phyloP scores from a whole-genome alignment of 2,888 invertebrate genomes.

The Scotopteryx bipunctaria region DNA sequence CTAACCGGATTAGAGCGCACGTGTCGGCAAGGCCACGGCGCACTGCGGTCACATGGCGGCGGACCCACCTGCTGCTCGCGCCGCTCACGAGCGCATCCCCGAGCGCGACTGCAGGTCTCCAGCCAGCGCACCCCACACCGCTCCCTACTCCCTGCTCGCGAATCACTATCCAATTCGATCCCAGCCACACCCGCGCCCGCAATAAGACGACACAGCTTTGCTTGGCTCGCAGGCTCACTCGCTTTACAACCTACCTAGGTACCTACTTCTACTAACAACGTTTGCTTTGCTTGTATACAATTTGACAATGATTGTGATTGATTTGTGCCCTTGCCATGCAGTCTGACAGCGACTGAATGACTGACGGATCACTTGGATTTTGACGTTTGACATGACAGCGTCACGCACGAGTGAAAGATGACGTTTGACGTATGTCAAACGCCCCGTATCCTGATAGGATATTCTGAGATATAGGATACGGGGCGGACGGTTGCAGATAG shows the following conservation, averaged over 20 bases:
- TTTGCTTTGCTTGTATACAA: not conserved
- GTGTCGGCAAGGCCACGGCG: conserved; percentile 39
- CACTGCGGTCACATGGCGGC: conserved; percentile 11
- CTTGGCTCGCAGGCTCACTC: too few relatives aligned
- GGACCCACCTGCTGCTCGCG: conserved; percentile 8
- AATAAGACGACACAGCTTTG: not conserved
- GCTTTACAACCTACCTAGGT: too few relatives aligned
- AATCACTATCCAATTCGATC: not conserved
- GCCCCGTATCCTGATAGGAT: too few relatives aligned
- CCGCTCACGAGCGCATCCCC: conserved; percentile 5
- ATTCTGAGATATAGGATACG: too few relatives aligned
- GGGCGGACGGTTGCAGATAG: too few relatives aligned
- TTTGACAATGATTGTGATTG: not conserved
- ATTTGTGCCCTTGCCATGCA: too few relatives aligned
- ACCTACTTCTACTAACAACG: not conserved
- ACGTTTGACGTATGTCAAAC: too few relatives aligned
- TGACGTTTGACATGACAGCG: too few relatives aligned
- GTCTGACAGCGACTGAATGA: too few relatives aligned
- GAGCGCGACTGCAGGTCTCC: not conserved
- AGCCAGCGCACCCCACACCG: too few relatives aligned
- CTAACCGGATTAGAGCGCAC: conserved; percentile 38
- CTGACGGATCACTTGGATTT: not conserved
- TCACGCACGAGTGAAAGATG: too few relatives aligned
- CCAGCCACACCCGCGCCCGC: not conserved
- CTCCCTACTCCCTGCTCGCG: not conserved